Evolutionary conservation across 1,140 invertebrate species (phyloP).

Genomic region (Camponotus vicinus): DNA sequence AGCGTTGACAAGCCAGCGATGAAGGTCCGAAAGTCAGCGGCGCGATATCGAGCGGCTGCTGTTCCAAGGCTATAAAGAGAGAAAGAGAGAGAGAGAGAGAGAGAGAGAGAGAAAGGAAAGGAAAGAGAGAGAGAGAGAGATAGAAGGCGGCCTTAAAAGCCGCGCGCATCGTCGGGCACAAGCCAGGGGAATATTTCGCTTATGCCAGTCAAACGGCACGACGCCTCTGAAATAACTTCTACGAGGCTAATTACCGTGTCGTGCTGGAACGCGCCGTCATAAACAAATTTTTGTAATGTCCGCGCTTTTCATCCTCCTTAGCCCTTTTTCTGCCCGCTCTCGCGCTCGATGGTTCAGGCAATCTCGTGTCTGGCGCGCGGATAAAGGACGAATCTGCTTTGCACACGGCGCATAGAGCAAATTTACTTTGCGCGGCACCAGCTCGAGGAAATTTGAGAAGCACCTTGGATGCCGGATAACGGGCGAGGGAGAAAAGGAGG

Average conservation of each 20-base stretch:
- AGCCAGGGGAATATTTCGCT: slow-evolving; percentile 54
- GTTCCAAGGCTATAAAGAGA: slow-evolving; percentile 51
- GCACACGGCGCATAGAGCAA: slow-evolving; percentile 56
- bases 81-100: slow-evolving; percentile 8
- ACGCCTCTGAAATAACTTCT: slow-evolving; percentile 53
- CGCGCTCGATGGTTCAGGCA: slow-evolving; percentile 44
- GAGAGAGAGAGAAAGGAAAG: slow-evolving; percentile 35
- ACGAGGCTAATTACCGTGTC: slow-evolving; percentile 58
- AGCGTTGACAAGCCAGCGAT: slow-evolving; percentile 55
- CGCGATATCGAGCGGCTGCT: slow-evolving; percentile 55
- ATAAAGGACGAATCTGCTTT: slow-evolving; percentile 62
- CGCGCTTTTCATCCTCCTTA: slow-evolving; percentile 54
- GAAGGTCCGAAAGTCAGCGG: slow-evolving; percentile 58
- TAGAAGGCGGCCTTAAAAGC: slow-evolving; percentile 51
- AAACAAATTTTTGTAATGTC: slow-evolving; percentile 59
- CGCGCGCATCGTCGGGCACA: slow-evolving; percentile 48
- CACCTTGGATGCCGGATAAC: slow-evolving; percentile 49
- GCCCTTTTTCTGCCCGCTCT: slow-evolving; percentile 41
- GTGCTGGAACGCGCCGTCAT: slow-evolving; percentile 48
- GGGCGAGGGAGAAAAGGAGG: not conserved
- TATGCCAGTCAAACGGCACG: slow-evolving; percentile 60
- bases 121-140: slow-evolving; percentile 23
- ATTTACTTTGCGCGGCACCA: slow-evolving; percentile 56
- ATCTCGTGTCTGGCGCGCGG: slow-evolving; percentile 58
- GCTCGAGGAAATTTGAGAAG: slow-evolving; percentile 61